Evolutionary conservation across 2,113 vertebrate species (phyloP), one percentile per base, ranked within the genome.

Genomic region (Arothron firmamentum): DNA sequence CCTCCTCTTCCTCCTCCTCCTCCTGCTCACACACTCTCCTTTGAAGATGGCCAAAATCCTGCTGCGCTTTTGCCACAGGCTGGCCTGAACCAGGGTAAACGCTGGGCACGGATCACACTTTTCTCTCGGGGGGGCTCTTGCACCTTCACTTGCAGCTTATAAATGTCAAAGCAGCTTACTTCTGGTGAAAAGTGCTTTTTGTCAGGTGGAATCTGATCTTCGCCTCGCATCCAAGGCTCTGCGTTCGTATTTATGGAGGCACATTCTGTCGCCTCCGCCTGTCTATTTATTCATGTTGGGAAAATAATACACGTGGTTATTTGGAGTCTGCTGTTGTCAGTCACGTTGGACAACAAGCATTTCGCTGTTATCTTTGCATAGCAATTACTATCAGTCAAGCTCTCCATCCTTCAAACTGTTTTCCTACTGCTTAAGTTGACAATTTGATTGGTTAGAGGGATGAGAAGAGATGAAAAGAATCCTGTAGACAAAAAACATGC

Each of bases 31-130:
- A 60, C 65, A 63, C 63, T n/a, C 61, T 75, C 70, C 18, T 38
- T 38, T 38, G 34, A 5, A 62, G 64, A 16, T 77, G 45, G 80
- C 71, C 79, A 62, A 62, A 77, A 77, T 79, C 68, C 79, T 76
- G 69, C 65, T 67, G 62, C 76, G 59, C 76, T 4, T 68, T 66
- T 64, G 80, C 80, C 82, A 67, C 80, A 84, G 65, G 52, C 52
- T 73, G 77, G 80, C 21, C 21, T 23, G 21, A 23, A 23, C 21
- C 3, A 23, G 21, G 64, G 73, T 60, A 38, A 15, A 64, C 64
- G 64, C 78, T 56, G 61, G 77, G 74, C 78, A 65, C 3, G 6
- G 50, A 75, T 67, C 75, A 56, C 71, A 68, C 67, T 56, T 57
- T 14, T 17, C 52, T 15, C 43, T 15, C 3, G 16, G 15, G 47